Percentiles rank a stretch among this genome's conserved stretches.
phyloP scores from a whole-genome alignment of 1,140 invertebrate species.

The Sminthurides bifidus region DNA sequence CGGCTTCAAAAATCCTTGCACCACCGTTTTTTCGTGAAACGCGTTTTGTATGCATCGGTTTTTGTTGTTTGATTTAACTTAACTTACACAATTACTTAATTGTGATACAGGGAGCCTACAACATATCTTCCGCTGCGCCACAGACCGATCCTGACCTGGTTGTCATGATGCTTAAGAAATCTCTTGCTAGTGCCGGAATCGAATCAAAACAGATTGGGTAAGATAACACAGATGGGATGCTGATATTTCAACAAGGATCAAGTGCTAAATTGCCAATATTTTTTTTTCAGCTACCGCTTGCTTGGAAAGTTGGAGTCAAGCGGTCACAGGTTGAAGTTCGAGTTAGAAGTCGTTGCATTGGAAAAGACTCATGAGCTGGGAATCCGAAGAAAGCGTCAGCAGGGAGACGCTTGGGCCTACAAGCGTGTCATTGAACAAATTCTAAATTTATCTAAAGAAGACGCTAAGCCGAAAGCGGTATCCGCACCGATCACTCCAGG shows the following conservation, averaged over 20 bases:
- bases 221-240: constrained; percentile 33
- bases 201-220: constrained; percentile 59
- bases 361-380: constrained; percentile 45
- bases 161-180: constrained; percentile 47
- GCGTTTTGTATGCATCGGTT: too few species aligned
- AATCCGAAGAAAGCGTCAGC: constrained; percentile 61
- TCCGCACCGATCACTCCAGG: too few species aligned
- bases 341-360: constrained; percentile 64
- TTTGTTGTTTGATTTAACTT: too few species aligned
- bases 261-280: not conserved
- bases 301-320: constrained; percentile 40
- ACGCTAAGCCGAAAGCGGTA: not conserved
- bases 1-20: too few species aligned
- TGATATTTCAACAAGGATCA: not conserved
- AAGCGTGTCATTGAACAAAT: constrained; percentile 76
- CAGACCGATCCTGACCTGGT: constrained; percentile 53
- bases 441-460: constrained; percentile 44
- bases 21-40: too few species aligned
- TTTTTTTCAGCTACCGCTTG: constrained; percentile 24
- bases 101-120: constrained; percentile 54
- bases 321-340: constrained; percentile 50
- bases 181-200: constrained; percentile 54
- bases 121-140: constrained; percentile 57
- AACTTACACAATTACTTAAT: too few species aligned
- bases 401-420: constrained; percentile 74